A percentile compares a stretch with the other conserved stretches of the same genome.
Evolutionary conservation across 2,113 vertebrate species (phyloP).

Genomic region (Butorides virescens): DNA sequence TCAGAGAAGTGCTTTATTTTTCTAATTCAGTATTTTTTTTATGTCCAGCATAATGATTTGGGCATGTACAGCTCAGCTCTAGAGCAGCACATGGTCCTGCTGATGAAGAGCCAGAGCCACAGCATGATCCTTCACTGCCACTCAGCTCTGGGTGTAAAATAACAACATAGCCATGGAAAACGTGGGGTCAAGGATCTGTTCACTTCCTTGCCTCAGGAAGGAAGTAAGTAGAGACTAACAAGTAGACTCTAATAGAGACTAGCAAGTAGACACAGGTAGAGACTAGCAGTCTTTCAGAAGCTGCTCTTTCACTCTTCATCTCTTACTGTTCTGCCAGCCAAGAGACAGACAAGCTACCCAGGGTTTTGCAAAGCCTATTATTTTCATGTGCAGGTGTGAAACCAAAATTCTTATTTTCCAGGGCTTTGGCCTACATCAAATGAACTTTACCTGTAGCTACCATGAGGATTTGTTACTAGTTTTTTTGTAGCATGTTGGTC

Average conservation of each 20-base stretch:
- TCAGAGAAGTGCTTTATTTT: not conserved
- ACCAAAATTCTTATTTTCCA: not conserved
- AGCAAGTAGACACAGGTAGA: not conserved
- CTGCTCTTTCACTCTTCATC: not conserved
- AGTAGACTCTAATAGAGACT: not conserved
- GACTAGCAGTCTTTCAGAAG: not conserved
- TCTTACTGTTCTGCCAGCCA: not conserved
- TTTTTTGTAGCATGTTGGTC: not conserved
- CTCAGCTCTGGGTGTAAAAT: not conserved
- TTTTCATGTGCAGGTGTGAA: not conserved
- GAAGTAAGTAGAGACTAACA: not conserved
- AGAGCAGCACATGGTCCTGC: not conserved
- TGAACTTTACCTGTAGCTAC: not conserved
- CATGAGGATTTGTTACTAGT: not conserved
- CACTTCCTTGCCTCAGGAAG: not conserved
- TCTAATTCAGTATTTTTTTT: not conserved
- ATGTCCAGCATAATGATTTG: not conserved
- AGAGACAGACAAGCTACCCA: not conserved
- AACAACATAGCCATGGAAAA: not conserved
- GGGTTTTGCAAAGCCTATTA: not conserved
- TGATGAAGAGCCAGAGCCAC: not conserved
- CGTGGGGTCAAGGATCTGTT: not conserved
- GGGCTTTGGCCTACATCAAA: not conserved
- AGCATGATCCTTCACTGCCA: not conserved
- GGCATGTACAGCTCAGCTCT: rapidly evolving